Base-by-base conservation (phyloP, 2,888 invertebrate genomes). In the Lithophane socia region DNA sequence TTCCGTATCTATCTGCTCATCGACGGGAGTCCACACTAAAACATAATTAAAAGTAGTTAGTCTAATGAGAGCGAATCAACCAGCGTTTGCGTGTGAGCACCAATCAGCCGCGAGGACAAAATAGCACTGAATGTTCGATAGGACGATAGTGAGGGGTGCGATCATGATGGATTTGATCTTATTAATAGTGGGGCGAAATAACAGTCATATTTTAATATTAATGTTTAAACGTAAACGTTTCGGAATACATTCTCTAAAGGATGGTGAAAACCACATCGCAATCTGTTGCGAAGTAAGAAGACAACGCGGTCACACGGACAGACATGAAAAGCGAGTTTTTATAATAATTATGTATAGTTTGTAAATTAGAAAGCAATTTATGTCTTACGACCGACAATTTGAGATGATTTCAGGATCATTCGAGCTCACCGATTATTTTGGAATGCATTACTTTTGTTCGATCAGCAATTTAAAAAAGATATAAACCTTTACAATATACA, bases 11-110 rank as follows among this genome's bases (percentile, higher is more conserved):
- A 18, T 47, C 7, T 18, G 52, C 52, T 52, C 52, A 18, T 73
- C 13, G 16, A 44, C 9, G 1, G 37, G 49, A 63, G 42, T 24
- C 49, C 49, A 56, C 37, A 60, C 42, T 60, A 18, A 24, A 65
- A 44, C 29, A 44, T 60, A 29, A 66, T 69, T 77, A 71, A 67
- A 77, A 81, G 60, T 71, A 52, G 66, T 68, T 52, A 58, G 47
- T 37, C 37, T 79, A 75, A 79, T 73, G 75, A 83, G 66, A 52
- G 58, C 44, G 12, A 75, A 79, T 63, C 72, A 77, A 21, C 37
- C 16, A 8, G 10, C 54, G 66, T 21, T 77, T 58, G 69, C 54
- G 52, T 77, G 29, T 12, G 67, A 63, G 79, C 42, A n/a, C 37
- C 54, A 81, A 77, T 77, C 82, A 81, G 52, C 37, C 56, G 47